A percentile compares a stretch with the other conserved stretches of the same genome.
Evolutionary conservation across 2,113 vertebrate species (phyloP).

Genomic region (Halcyon malimbica): DNA sequence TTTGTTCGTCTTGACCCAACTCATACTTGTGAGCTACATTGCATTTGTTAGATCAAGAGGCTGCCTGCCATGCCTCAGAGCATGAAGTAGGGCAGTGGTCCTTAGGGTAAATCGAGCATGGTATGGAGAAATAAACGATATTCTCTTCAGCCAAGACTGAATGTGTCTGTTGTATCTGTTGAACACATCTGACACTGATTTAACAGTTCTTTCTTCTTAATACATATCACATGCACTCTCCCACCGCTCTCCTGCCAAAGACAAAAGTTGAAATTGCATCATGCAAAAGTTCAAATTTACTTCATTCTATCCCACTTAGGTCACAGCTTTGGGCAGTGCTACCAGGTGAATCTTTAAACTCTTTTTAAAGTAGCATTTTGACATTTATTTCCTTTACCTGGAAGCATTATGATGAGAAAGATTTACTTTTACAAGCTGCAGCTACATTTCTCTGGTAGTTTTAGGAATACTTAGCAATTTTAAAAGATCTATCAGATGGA

Average conservation of each 20-base stretch:
- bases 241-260: background rate
- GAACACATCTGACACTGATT: background rate
- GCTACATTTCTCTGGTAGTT: background rate
- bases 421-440: background rate
- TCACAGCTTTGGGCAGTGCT: background rate
- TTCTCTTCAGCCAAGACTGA: background rate
- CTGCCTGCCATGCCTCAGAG: background rate
- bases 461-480: background rate
- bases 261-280: background rate
- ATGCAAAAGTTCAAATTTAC: background rate
- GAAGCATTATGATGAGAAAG: background rate
- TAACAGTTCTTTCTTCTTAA: background rate
- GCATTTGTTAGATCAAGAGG: slow-evolving; percentile 33
- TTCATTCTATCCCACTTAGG: background rate
- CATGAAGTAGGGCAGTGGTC: slow-evolving; percentile 27
- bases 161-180: background rate
- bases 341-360: background rate
- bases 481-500: background rate
- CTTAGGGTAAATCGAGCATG: slow-evolving; percentile 30
- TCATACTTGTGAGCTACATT: background rate
- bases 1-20: slow-evolving; percentile 45
- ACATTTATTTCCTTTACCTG: background rate
- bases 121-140: background rate
- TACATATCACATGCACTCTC: background rate
- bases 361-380: background rate